These are phyloP conservation scores for Ectemnius lituratus DNA, from an alignment of 2,888 invertebrate species.

Conservation along the genomic window DNA sequence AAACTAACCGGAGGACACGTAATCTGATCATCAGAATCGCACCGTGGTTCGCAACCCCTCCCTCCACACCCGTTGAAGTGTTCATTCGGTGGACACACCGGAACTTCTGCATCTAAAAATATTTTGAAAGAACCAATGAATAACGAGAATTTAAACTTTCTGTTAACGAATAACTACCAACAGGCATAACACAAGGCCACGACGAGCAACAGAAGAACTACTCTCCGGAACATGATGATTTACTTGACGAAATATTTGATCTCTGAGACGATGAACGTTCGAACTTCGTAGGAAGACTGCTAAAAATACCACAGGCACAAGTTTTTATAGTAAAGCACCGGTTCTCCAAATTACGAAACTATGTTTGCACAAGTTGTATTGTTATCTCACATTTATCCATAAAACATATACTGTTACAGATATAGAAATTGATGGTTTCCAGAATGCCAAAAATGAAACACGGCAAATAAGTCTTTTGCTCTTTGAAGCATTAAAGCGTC, in stretches of 20 bases:
- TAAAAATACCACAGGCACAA: too few species aligned
- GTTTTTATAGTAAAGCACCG: too few species aligned
- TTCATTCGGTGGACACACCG: neutral
- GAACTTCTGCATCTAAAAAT: neutral
- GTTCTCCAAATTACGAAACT: too few species aligned
- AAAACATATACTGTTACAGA: too few species aligned
- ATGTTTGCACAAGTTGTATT: too few species aligned
- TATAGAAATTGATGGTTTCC: neutral
- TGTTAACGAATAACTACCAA: conserved; percentile 23
- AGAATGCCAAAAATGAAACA: neutral
- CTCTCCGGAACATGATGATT: conserved; percentile 22
- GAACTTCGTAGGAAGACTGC: too few species aligned
- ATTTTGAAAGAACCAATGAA: too few species aligned
- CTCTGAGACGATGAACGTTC: neutral
- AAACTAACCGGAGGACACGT: neutral
- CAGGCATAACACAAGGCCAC: conserved; percentile 6
- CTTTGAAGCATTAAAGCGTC: too few species aligned
- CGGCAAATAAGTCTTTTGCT: too few species aligned
- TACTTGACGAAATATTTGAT: neutral
- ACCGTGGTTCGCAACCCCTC: neutral
- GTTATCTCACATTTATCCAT: too few species aligned
- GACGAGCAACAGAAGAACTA: conserved; percentile 15
- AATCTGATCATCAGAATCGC: fast-evolving
- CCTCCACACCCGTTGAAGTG: neutral
- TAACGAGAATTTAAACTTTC: too few species aligned